These are phyloP conservation scores for Clusia tigrina DNA, from an alignment of 2,888 invertebrate species.

Conservation along the genomic window DNA sequence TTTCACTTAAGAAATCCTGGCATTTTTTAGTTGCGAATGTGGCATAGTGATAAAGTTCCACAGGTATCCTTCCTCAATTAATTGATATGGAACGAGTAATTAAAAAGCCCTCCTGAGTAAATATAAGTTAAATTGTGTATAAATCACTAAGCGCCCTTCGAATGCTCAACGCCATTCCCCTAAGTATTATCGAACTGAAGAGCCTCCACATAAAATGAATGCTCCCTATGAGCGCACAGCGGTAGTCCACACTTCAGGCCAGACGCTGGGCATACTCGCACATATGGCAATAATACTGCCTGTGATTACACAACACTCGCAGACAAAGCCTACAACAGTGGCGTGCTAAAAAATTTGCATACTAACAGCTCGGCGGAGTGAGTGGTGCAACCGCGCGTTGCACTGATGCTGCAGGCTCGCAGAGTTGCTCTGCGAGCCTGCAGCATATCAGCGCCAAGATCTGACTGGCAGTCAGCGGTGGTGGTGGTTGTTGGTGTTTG, in stretches of 20 bases:
- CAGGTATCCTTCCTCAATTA: too few relatives aligned
- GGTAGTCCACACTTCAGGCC: constrained; percentile 37
- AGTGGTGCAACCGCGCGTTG: not conserved
- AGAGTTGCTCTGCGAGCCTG: not conserved
- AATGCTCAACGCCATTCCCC: too few relatives aligned
- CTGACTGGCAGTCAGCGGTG: not conserved
- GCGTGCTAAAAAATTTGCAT: constrained; percentile 5
- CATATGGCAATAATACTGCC: not conserved
- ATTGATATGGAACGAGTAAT: too few relatives aligned
- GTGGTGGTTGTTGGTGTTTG: not conserved
- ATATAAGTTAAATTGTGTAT: too few relatives aligned
- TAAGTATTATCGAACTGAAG: too few relatives aligned
- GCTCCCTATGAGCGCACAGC: constrained; percentile 40
- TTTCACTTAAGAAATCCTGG: too few relatives aligned
- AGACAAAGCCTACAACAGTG: constrained; percentile 2
- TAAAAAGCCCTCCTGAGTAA: too few relatives aligned
- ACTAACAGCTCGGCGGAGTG: not conserved
- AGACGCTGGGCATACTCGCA: too few relatives aligned
- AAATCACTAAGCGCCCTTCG: too few relatives aligned
- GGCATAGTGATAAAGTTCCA: too few relatives aligned
- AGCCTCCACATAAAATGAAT: constrained; percentile 32
- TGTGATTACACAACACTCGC: constrained; percentile 1
- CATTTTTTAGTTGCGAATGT: too few relatives aligned
- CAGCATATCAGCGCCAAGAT: constrained; percentile 4
- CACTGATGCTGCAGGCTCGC: not conserved